Base-by-base conservation (phyloP, 1,140 invertebrate species). In the Asobara japonica region DNA sequence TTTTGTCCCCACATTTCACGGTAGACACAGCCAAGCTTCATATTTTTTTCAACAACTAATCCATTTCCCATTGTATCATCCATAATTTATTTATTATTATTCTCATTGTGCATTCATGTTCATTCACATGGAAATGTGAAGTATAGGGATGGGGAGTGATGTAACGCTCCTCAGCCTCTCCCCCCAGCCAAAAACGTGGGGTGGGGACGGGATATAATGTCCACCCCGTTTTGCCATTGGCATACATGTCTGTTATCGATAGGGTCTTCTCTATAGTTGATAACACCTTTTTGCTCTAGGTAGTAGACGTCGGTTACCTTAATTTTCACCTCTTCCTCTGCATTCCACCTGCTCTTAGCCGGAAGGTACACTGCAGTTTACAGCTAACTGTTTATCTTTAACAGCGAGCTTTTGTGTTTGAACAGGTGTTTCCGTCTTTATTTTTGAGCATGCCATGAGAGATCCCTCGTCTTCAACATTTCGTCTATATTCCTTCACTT, bases 361-460 rank as follows among this genome's bases (percentile, higher is more conserved):
- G 73, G 51, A 13, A 61, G 76, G 68, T 73, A 76, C 69, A 76
- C 73, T 76, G 71, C 65, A 76, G 78, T 76, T 80, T 74, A 76
- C 74, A 79, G 74, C 75, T 72, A 73, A 68, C 72, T 81, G 80
- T 82, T 82, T 82, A 80, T 81, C 80, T 81, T 80, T 38, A 75
- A 74, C 72, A 69, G 78, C 77, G 80, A 82, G 79, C 78, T 81
- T 81, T 78, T 80, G 74, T 80, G 77, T 81, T 82, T 82, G 80
- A 74, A 72, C 77, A 78, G 74, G 73, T 73, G 69, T 71, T 74
- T 62, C 64, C 65, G 18, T 31, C 71, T 56, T 56, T 27, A 5
- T 45, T 45, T 22, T 51, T 51, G 45, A 25, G 51, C 22, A 56
- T 56, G 20, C 51, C 18, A 31, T 36, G 56, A 7, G 33, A 18